Percentiles rank a stretch among this genome's conserved stretches.
Conservation (phyloP, 2,888 invertebrate genomes). For the Ectemnius continuus region DNA sequence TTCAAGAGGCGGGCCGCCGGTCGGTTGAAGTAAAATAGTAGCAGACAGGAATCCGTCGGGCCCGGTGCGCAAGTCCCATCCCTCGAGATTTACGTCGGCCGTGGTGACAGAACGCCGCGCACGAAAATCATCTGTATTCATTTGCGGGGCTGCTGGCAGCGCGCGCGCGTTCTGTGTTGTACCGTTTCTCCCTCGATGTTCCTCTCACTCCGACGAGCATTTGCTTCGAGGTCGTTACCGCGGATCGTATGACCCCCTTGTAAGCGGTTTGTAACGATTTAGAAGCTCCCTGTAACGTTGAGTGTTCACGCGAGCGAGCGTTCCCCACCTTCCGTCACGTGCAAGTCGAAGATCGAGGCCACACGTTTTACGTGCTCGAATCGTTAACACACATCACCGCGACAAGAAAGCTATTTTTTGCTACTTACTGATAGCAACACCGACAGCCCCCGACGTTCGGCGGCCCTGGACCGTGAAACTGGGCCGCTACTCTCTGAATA, state of each 20-base stretch:
- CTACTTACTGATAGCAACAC: too few relatives aligned
- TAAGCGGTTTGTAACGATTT: conserved; percentile 60
- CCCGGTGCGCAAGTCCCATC: conserved; percentile 11
- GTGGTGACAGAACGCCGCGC: conserved; percentile 48
- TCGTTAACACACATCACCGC: too few relatives aligned
- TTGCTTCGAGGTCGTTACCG: conserved; percentile 39
- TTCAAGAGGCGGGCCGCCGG: conserved; percentile 40
- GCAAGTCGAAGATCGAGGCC: too few relatives aligned
- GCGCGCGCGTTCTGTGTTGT: conserved; percentile 19
- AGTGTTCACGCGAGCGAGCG: conserved; percentile 17
- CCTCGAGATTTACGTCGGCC: conserved; percentile 26
- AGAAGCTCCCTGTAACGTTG: conserved; percentile 26
- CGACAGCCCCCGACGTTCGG: too few relatives aligned
- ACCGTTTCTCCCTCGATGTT: conserved; percentile 32
- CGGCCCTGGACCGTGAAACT: too few relatives aligned
- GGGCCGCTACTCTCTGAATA: too few relatives aligned
- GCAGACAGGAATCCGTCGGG: conserved; percentile 2
- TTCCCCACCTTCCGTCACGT: too few relatives aligned
- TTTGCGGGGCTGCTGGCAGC: conserved; percentile 53
- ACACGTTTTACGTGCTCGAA: too few relatives aligned
- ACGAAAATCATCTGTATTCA: conserved; percentile 60
- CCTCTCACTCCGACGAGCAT: conserved; percentile 17
- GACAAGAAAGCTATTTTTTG: too few relatives aligned
- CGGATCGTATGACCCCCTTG: conserved; percentile 47
- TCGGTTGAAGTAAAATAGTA: conserved; percentile 57